Evolutionary conservation across 92 coral and sea anemone species (phyloP).

Genomic region (Parazoanthus atlanticus): DNA sequence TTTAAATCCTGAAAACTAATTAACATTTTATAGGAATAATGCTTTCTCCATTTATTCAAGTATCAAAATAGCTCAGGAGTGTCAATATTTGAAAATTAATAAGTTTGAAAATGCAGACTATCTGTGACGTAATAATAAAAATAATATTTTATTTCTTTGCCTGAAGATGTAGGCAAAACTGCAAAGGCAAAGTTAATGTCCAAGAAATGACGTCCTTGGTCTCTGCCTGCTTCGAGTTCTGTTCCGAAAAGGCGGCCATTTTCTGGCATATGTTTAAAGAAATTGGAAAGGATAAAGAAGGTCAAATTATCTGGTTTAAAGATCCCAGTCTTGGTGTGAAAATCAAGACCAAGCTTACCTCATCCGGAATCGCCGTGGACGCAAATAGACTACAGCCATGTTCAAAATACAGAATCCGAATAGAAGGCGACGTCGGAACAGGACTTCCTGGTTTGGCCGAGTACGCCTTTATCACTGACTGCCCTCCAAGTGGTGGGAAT

Average conservation of each 20-base stretch:
- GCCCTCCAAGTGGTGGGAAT: constrained; percentile 78
- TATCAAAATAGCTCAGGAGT: too few species aligned
- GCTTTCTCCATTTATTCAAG: too few species aligned
- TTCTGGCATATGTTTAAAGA: constrained; percentile 44
- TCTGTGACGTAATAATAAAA: neutral
- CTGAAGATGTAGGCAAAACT: constrained; percentile 24
- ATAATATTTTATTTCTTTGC: neutral
- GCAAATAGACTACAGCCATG: constrained; percentile 27
- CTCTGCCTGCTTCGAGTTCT: constrained; percentile 19
- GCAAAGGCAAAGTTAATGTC: constrained; percentile 33
- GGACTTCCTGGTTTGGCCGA: constrained; percentile 37
- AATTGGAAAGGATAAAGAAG: constrained; percentile 8
- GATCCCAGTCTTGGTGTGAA: constrained; percentile 8
- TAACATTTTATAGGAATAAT: too few species aligned
- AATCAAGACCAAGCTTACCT: constrained; percentile 35
- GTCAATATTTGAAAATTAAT: too few species aligned
- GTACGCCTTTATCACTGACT: constrained; percentile 61
- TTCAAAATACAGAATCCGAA: constrained; percentile 38
- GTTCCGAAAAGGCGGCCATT: constrained; percentile 22
- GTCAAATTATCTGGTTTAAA: constrained; percentile 17
- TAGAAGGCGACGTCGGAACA: constrained; percentile 38
- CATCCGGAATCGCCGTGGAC: constrained; percentile 34
- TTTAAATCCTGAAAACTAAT: too few species aligned
- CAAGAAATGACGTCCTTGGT: constrained; percentile 29
- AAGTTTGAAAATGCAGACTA: too few species aligned